Base-by-base conservation (phyloP, 2,888 invertebrate genomes). In the Oxystoma pomonae region DNA sequence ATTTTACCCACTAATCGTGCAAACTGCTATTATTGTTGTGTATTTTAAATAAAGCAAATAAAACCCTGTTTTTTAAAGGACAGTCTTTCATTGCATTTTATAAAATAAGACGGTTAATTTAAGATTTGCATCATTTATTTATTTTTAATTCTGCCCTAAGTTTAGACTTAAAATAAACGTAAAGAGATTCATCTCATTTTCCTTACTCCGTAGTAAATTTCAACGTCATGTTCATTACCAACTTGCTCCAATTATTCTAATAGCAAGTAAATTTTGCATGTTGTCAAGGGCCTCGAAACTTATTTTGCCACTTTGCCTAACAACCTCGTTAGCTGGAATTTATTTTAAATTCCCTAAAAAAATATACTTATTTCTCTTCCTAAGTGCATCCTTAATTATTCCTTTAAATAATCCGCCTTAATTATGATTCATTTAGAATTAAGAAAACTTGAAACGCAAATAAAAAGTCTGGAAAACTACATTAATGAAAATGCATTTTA, bases 401-500 rank as follows among this genome's bases (percentile, higher is more conserved):
- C 35, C 35, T 35, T 35, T 35, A 35, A 35, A 35, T 35, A 35
- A 35, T 20, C 55, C 17, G 62, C 62, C 51, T 22, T 59, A 65
- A 62, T 17, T 55, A 21, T 61, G 62, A 65, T 63, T 63, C 65
- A 61, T 61, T 65, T 59, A 58, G 55, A 64, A 61, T 64, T 61
- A 66, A 61, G 60, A 59, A 59, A 64, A 66, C 61, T 61, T 61
- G 58, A 62, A 63, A 58, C 57, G 51, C 52, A 50, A 50, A 49
- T 58, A 65, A 62, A 61, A 64, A 64, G 63, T 63, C 61, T 62
- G 22, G 20, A 50, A 61, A 66, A 66, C 59, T 66, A 59, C 63
- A 66, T 64, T 66, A 61, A 66, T 61, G 66, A 62, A 35, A 66
- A 66, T 60, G 62, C 66, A 66, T 66, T 66, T 66, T 60, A 64